phyloP scores from a whole-genome alignment of 2,797 vertebrate genomes.

The Urocyon cinereoargenteus region DNA sequence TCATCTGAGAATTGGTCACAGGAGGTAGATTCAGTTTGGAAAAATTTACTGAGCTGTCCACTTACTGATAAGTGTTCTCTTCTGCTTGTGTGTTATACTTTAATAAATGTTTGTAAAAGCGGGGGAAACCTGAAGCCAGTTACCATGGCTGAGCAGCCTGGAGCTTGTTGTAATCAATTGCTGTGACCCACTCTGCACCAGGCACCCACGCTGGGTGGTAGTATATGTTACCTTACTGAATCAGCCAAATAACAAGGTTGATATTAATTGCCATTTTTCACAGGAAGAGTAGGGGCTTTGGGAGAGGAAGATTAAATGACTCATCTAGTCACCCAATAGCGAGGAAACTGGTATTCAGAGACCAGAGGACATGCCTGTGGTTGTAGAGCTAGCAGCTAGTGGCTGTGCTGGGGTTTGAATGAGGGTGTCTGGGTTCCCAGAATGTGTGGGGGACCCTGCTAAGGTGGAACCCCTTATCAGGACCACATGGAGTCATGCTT shows the following conservation, averaged over 20 bases:
- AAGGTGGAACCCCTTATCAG: neutral
- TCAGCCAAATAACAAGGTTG: neutral
- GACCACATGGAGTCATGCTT: fast-evolving
- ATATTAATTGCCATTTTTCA: neutral
- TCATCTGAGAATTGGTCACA: neutral
- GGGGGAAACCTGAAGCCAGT: neutral
- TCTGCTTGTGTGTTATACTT: neutral
- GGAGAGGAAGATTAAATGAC: slow-evolving; percentile 6
- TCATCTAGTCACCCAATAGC: neutral
- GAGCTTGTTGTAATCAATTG: neutral
- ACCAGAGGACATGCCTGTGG: neutral
- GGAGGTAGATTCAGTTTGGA: neutral
- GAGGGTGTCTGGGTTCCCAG: neutral
- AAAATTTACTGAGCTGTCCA: neutral
- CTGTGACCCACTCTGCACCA: fast-evolving
- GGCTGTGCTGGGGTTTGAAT: neutral
- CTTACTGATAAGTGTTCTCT: neutral
- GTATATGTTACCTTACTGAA: neutral
- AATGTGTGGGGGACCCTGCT: neutral
- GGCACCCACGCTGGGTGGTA: neutral
- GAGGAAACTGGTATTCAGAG: neutral
- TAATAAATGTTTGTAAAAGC: neutral
- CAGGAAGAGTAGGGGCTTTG: neutral
- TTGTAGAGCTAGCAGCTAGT: neutral
- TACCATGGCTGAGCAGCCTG: neutral